These are phyloP conservation scores for Steinernema khuongi DNA, from an alignment of 1,140 invertebrate species.

Conservation along the genomic window DNA sequence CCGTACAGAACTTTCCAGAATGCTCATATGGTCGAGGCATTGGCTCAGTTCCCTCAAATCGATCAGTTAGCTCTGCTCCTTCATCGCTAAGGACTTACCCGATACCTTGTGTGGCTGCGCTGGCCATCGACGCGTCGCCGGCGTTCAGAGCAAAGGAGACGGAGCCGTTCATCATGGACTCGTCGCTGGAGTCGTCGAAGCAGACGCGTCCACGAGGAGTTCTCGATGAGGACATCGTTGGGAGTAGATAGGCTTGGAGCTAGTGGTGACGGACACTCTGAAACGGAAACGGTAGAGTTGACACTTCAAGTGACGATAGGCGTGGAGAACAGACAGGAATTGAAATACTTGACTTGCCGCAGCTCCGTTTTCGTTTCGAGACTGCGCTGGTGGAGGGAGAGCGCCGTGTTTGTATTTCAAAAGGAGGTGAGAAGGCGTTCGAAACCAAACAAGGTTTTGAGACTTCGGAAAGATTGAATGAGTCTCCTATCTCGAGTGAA, in stretches of 20 bases:
- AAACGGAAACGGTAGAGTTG: not conserved
- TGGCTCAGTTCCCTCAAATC: not conserved
- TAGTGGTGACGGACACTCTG: not conserved
- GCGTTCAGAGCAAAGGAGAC: too few species aligned
- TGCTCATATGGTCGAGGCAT: not conserved
- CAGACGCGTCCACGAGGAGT: not conserved
- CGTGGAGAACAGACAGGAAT: not conserved
- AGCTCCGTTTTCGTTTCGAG: too few species aligned
- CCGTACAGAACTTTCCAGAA: not conserved
- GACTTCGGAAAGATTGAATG: too few species aligned
- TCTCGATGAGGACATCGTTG: not conserved
- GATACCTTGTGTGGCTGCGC: too few species aligned
- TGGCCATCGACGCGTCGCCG: too few species aligned
- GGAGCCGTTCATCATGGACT: not conserved
- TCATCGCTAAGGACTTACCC: not conserved
- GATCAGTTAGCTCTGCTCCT: not conserved
- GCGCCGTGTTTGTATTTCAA: too few species aligned
- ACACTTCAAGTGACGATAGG: not conserved
- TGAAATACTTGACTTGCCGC: too few species aligned
- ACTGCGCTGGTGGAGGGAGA: too few species aligned
- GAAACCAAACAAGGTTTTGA: too few species aligned
- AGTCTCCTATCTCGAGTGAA: too few species aligned
- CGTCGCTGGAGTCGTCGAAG: not conserved
- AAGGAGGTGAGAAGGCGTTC: too few species aligned
- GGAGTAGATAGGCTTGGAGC: too few species aligned